Percentiles rank a stretch among this genome's conserved stretches.
phyloP scores from a whole-genome alignment of 1,140 invertebrate genomes.

The Choristoneura fumiferana region DNA sequence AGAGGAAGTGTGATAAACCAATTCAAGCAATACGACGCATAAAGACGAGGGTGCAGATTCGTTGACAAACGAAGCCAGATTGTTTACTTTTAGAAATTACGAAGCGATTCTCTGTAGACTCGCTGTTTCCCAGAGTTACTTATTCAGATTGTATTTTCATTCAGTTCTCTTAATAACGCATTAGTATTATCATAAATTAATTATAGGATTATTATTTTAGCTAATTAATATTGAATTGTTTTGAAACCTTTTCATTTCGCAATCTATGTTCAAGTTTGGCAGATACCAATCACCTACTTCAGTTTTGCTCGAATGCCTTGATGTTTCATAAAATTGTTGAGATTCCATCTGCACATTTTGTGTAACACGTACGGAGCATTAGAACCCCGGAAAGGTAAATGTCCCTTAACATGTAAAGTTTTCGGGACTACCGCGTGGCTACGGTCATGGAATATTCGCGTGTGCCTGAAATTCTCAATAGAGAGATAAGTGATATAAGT shows the following conservation, averaged over 20 bases:
- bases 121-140: background rate
- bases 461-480: background rate
- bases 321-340: slow-evolving; percentile 9
- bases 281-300: no score
- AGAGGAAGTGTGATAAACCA: slow-evolving; percentile 3
- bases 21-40: slow-evolving; percentile 1
- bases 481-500: background rate
- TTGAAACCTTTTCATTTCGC: background rate
- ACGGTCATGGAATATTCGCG: background rate
- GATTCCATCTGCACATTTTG: background rate
- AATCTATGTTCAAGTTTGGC: no score
- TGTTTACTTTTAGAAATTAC: slow-evolving; percentile 17
- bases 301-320: background rate
- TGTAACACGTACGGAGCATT: slow-evolving; percentile 15
- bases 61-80: slow-evolving; percentile 9
- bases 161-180: background rate
- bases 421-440: slow-evolving; percentile 11
- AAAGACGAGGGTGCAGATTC: slow-evolving; percentile 11
- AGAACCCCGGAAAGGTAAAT: slow-evolving; percentile 12
- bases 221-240: background rate
- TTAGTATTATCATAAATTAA: no score
- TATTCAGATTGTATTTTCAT: background rate
- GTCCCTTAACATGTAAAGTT: slow-evolving; percentile 17
- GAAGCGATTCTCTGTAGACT: background rate
- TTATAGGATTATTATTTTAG: no score